Evolutionary conservation across 2,113 vertebrate species (phyloP).

Genomic region (Poeciliopsis prolifica): DNA sequence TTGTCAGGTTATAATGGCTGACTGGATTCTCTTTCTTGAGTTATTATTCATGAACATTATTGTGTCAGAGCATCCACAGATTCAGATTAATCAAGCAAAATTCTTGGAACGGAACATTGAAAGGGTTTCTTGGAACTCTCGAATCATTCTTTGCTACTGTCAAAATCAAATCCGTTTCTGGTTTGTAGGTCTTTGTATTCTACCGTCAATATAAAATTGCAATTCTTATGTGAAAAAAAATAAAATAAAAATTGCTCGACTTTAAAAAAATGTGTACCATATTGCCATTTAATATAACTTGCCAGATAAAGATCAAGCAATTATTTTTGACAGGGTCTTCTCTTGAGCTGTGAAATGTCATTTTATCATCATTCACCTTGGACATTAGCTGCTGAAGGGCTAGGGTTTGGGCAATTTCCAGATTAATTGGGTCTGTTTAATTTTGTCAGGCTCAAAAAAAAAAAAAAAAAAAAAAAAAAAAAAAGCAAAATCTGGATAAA

Average conservation of each 20-base stretch:
- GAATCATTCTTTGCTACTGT: conserved; percentile 4
- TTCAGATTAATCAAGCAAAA: conserved; percentile 26
- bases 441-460: not conserved
- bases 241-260: no score
- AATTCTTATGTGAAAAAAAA: not conserved
- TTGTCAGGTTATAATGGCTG: conserved; percentile 52
- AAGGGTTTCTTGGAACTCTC: conserved; percentile 6
- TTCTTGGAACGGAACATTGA: not conserved
- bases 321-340: not conserved
- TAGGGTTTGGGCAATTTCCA: not conserved
- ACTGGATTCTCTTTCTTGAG: conserved; percentile 15
- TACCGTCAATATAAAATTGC: not conserved
- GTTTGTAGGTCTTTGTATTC: not conserved
- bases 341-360: not conserved
- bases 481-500: not conserved
- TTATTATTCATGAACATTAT: conserved; percentile 26
- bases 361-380: not conserved
- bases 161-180: not conserved
- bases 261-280: not conserved
- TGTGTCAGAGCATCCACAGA: conserved; percentile 5
- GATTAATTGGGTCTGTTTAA: not conserved
- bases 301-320: not conserved
- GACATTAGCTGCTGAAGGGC: not conserved
- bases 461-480: not conserved
- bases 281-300: not conserved